These are phyloP conservation scores for Vanacampus margaritifer DNA, from an alignment of 2,113 vertebrate species.

Conservation along the genomic window DNA sequence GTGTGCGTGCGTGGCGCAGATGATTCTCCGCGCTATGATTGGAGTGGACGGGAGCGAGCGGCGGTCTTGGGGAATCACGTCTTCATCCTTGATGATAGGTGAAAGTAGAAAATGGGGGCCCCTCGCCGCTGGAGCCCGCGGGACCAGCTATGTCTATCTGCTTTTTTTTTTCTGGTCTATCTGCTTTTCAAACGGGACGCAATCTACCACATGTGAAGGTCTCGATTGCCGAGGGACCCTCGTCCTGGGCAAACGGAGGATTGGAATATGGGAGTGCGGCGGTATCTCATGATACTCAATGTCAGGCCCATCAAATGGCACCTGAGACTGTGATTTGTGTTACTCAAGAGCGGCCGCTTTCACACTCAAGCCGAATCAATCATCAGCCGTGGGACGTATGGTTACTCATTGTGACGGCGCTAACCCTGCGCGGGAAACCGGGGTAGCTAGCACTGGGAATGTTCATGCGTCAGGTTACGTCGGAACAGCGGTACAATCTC, in stretches of 20 bases:
- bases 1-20: slow-evolving; percentile 2
- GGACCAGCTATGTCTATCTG: slow-evolving; percentile 52
- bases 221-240: slow-evolving; percentile 21
- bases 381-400: slow-evolving; percentile 7
- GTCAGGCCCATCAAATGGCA: slow-evolving; percentile 8
- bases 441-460: slow-evolving; percentile 13
- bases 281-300: slow-evolving; percentile 13
- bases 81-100: slow-evolving; percentile 55
- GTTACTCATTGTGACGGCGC: slow-evolving; percentile 22
- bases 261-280: slow-evolving; percentile 13
- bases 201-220: slow-evolving; percentile 32
- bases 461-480: slow-evolving; percentile 27
- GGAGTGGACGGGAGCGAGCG: slow-evolving; percentile 49
- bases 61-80: slow-evolving; percentile 49
- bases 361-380: slow-evolving; percentile 32
- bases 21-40: slow-evolving; percentile 36
- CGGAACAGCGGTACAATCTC: slow-evolving; percentile 50
- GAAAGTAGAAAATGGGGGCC: slow-evolving; percentile 23
- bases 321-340: slow-evolving; percentile 13
- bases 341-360: slow-evolving; percentile 8
- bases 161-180: slow-evolving; percentile 59
- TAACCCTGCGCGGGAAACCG: slow-evolving; percentile 21
- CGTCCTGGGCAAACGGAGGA: background rate
- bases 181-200: slow-evolving; percentile 52
- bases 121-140: slow-evolving; percentile 19